These are phyloP conservation scores for Drosophila fungiperda DNA, from an alignment of 2,888 invertebrate species.

Conservation along the genomic window DNA sequence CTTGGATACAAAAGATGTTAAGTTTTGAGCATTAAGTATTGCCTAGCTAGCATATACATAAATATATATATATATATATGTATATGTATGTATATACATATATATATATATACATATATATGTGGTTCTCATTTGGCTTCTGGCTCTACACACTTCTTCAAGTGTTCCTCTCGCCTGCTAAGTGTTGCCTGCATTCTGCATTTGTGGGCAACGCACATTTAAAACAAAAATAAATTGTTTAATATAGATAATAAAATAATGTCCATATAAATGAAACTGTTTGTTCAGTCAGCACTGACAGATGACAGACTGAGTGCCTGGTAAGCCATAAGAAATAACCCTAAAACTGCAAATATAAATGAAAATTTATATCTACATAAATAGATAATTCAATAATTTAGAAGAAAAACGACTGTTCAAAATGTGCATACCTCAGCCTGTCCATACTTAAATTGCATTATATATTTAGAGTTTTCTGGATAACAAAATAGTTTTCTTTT, in stretches of 20 bases:
- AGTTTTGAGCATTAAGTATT: constrained; percentile 32
- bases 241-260: background rate
- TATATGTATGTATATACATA: background rate
- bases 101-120: background rate
- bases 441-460: background rate
- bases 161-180: constrained; percentile 9
- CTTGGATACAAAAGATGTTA: constrained; percentile 22
- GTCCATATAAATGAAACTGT: background rate
- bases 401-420: background rate
- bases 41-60: constrained; percentile 5
- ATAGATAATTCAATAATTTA: background rate
- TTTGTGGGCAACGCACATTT: constrained; percentile 11
- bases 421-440: background rate
- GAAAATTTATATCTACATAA: background rate
- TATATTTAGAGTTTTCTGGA: background rate
- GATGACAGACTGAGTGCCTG: background rate
- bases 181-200: constrained; percentile 42
- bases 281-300: background rate
- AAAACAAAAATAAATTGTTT: background rate
- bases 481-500: background rate
- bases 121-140: constrained; percentile 6
- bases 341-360: background rate
- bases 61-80: background rate
- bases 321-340: background rate
- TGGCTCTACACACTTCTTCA: constrained; percentile 5